Conservation (phyloP, 2,113 vertebrate species). For the Astur gentilis region DNA sequence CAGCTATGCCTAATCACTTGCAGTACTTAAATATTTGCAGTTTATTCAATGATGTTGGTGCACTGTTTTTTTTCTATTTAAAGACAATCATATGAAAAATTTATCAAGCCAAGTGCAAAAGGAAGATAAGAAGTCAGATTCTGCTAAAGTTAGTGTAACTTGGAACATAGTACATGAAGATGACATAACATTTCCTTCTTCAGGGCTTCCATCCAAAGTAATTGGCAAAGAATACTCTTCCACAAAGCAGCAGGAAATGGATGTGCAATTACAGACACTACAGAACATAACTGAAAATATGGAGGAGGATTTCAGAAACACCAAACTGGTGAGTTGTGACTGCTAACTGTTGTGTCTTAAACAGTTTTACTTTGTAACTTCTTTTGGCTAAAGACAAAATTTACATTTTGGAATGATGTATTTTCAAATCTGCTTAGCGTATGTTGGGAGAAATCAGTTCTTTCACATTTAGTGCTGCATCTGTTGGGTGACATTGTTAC, state of each 20-base stretch:
- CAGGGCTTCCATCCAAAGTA: neutral
- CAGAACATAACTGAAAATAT: conserved; percentile 81
- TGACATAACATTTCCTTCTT: neutral
- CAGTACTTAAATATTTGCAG: neutral
- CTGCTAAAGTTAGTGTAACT: conserved; percentile 8
- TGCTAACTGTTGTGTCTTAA: neutral
- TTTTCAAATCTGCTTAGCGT: neutral
- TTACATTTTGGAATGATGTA: neutral
- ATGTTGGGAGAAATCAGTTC: neutral
- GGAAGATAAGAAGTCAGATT: neutral
- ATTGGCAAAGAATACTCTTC: conserved; percentile 64
- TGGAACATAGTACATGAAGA: neutral
- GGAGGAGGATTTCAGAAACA: conserved; percentile 80
- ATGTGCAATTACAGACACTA: conserved; percentile 76
- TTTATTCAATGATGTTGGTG: neutral
- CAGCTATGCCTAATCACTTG: neutral
- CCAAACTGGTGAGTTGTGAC: conserved; percentile 63
- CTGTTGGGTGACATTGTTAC: neutral
- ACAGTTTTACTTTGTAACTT: neutral
- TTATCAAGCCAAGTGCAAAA: neutral
- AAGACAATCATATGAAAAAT: neutral
- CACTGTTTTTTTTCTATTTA: neutral
- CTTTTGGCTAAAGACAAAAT: neutral
- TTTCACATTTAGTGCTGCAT: neutral
- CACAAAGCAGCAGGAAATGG: conserved; percentile 77